Conservation (phyloP, 2,888 invertebrate species). For the Ctena decussata region DNA sequence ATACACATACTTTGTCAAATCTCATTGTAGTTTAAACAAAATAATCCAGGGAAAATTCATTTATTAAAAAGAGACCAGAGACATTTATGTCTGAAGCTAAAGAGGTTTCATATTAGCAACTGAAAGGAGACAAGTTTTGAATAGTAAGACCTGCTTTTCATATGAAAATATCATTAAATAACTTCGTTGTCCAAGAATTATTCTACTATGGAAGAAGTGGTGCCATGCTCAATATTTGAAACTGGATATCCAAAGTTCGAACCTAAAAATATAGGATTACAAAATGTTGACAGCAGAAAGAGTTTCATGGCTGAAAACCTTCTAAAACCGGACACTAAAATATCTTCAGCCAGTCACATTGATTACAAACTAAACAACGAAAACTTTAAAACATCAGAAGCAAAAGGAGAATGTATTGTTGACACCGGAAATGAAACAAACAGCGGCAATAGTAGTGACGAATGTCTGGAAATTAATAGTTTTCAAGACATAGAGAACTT, state of each 20-base stretch:
- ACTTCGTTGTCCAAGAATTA: too few species aligned
- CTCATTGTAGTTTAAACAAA: too few species aligned
- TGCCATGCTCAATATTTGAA: neutral
- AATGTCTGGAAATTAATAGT: slow-evolving; percentile 27
- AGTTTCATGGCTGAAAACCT: slow-evolving; percentile 5
- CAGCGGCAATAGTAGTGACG: slow-evolving; percentile 64
- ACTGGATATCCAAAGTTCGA: slow-evolving; percentile 1
- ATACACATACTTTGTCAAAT: too few species aligned
- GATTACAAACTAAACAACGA: neutral
- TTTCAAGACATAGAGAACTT: slow-evolving; percentile 46
- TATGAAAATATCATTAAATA: too few species aligned
- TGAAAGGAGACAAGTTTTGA: too few species aligned
- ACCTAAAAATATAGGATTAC: neutral
- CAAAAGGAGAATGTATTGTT: neutral
- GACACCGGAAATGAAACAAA: slow-evolving; percentile 42
- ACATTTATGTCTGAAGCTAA: too few species aligned
- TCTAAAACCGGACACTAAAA: neutral
- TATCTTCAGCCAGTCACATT: slow-evolving; percentile 10
- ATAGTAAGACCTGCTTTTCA: too few species aligned
- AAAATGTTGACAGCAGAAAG: neutral
- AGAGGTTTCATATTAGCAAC: too few species aligned
- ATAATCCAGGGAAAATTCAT: too few species aligned
- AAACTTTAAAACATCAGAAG: neutral
- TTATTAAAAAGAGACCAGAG: too few species aligned
- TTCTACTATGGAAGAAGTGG: neutral